These are phyloP conservation scores for Charina bottae DNA, from an alignment of 2,113 vertebrate genomes.

Conservation along the genomic window DNA sequence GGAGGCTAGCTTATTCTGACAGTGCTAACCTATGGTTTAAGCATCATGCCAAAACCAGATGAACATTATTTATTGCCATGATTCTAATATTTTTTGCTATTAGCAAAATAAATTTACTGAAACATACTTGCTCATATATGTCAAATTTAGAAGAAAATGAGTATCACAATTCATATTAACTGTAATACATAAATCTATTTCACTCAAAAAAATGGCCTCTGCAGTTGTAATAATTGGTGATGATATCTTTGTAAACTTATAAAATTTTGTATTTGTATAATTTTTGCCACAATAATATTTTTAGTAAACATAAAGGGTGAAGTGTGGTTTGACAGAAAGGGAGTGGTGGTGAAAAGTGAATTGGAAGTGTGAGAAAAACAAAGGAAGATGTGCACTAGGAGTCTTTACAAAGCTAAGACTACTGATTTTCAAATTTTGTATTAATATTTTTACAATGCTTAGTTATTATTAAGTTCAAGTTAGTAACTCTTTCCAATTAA, in stretches of 20 bases:
- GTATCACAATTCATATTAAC: conserved; percentile 42
- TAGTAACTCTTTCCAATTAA: conserved; percentile 27
- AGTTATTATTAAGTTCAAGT: conserved; percentile 34
- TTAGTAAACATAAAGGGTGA: not conserved
- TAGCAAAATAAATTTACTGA: conserved; percentile 51
- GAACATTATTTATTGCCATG: conserved; percentile 26
- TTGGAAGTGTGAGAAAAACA: not conserved
- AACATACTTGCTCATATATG: conserved; percentile 34
- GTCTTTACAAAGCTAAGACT: not conserved
- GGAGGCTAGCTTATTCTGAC: not conserved
- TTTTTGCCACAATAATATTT: not conserved
- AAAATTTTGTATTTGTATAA: not conserved
- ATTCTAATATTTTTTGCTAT: conserved; percentile 61
- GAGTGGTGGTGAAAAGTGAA: not conserved
- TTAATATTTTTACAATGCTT: conserved; percentile 28
- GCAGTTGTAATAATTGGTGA: not conserved
- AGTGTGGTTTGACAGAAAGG: not conserved
- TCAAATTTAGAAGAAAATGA: conserved; percentile 48
- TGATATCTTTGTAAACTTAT: not conserved
- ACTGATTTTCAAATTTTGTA: not conserved
- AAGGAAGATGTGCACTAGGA: not conserved
- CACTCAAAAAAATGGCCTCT: not conserved
- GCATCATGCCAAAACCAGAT: not conserved
- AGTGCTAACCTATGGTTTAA: not conserved
- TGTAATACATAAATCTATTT: not conserved